A percentile compares a stretch with the other conserved stretches of the same genome.
phyloP scores from a whole-genome alignment of 2,888 invertebrate genomes.

The Agrilus cyanescens region DNA sequence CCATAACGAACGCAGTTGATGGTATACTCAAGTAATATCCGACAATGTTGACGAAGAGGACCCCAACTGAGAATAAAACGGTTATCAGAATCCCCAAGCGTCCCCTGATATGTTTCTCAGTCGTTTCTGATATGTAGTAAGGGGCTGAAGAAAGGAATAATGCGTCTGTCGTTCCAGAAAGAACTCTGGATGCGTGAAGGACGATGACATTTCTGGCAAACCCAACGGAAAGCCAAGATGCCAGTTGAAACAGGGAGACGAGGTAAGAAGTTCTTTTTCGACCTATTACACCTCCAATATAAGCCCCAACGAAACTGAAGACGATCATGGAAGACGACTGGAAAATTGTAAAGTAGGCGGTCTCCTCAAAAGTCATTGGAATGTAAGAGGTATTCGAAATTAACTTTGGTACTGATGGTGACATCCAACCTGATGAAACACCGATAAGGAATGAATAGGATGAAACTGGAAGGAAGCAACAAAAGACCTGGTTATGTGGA shows the following conservation, averaged over 20 bases:
- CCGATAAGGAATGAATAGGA: too few species aligned
- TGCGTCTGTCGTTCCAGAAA: conserved; percentile 22
- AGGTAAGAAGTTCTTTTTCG: conserved; percentile 12
- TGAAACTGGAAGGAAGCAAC: too few species aligned
- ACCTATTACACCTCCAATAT: conserved; percentile 8
- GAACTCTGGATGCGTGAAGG: conserved; percentile 14
- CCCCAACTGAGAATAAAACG: conserved; percentile 13
- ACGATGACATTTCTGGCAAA: too few species aligned
- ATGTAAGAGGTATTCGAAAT: conserved; percentile 7
- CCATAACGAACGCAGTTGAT: conserved; percentile 12
- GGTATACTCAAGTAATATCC: conserved; percentile 17
- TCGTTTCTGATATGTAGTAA: conserved; percentile 23
- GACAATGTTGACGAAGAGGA: conserved; percentile 19
- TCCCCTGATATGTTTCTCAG: conserved; percentile 22
- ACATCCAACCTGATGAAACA: conserved; percentile 1
- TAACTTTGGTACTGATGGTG: conserved; percentile 14
- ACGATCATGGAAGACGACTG: conserved; percentile 12
- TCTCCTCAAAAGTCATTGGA: conserved; percentile 10
- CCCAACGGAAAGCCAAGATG: too few species aligned
- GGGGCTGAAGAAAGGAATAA: conserved; percentile 13
- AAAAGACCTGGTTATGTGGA: too few species aligned
- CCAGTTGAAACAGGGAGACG: too few species aligned
- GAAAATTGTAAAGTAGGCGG: conserved; percentile 15
- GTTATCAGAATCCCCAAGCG: conserved; percentile 24
- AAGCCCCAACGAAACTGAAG: conserved; percentile 7